Percentiles rank a stretch among this genome's conserved stretches.
Evolutionary conservation across 2,797 vertebrate species (phyloP).

Genomic region (Ceryle rudis): DNA sequence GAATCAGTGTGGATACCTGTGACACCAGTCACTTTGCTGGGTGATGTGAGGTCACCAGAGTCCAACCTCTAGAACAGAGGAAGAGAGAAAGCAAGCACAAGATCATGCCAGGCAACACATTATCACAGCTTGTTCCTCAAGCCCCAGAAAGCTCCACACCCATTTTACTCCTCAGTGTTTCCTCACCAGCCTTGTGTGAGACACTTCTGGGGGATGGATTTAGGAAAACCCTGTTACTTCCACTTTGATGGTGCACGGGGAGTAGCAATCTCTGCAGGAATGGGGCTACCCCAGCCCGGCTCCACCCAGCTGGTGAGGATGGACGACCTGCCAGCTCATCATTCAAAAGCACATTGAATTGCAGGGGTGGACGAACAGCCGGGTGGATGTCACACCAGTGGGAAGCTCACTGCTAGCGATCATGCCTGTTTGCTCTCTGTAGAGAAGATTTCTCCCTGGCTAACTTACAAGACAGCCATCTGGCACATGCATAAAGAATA

Average conservation of each 20-base stretch:
- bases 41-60: conserved; percentile 1
- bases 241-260: background rate
- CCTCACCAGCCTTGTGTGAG: conserved; percentile 42
- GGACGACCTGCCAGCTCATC: background rate
- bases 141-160: conserved; percentile 48
- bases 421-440: background rate
- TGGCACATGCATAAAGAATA: conserved; percentile 45
- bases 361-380: background rate
- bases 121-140: conserved; percentile 48
- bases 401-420: background rate
- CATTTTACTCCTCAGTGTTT: conserved; percentile 34
- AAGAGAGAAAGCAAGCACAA: conserved; percentile 14
- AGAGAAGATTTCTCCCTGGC: conserved; percentile 2
- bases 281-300: background rate
- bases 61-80: background rate
- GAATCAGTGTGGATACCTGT: rapidly evolving
- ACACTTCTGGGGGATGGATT: background rate
- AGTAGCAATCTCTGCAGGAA: background rate
- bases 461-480: conserved; percentile 30
- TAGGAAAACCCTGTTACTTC: conserved; percentile 37
- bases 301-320: background rate
- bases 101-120: background rate
- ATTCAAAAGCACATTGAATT: background rate
- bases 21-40: background rate
- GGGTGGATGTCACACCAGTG: background rate